These are phyloP conservation scores for Pelodytes ibericus DNA, from an alignment of 2,797 vertebrate genomes.

Conservation along the genomic window DNA sequence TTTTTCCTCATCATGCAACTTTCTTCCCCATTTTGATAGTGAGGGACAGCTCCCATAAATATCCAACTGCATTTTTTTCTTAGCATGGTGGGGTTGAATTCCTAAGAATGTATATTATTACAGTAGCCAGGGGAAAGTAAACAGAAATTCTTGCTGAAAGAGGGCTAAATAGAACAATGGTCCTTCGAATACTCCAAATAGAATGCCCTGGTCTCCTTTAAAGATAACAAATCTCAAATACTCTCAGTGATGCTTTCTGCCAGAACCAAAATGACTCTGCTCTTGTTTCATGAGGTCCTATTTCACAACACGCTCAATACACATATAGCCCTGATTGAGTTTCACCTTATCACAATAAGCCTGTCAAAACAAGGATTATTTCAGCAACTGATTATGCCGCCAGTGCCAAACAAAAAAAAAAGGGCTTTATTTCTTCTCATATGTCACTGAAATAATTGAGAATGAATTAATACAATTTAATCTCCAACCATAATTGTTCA, in stretches of 20 bases:
- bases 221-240: constrained; percentile 45
- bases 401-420: neutral
- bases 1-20: too few species aligned
- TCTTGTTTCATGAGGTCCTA: constrained; percentile 12
- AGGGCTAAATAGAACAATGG: neutral
- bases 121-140: neutral
- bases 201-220: constrained; percentile 2
- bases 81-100: neutral
- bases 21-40: too few species aligned
- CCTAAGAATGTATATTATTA: neutral
- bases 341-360: constrained; percentile 7
- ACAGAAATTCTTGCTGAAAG: neutral
- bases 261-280: constrained; percentile 29
- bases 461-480: neutral
- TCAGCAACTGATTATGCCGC: constrained; percentile 11
- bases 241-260: constrained; percentile 22
- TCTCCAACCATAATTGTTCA: neutral
- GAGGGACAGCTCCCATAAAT: too few species aligned
- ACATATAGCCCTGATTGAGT: constrained; percentile 6
- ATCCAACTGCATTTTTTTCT: neutral
- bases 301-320: constrained; percentile 19
- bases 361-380: constrained; percentile 40
- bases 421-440: neutral
- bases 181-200: neutral
- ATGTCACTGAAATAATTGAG: neutral